phyloP scores from a whole-genome alignment of 2,113 vertebrate species.

The Anser brachyrhynchus region DNA sequence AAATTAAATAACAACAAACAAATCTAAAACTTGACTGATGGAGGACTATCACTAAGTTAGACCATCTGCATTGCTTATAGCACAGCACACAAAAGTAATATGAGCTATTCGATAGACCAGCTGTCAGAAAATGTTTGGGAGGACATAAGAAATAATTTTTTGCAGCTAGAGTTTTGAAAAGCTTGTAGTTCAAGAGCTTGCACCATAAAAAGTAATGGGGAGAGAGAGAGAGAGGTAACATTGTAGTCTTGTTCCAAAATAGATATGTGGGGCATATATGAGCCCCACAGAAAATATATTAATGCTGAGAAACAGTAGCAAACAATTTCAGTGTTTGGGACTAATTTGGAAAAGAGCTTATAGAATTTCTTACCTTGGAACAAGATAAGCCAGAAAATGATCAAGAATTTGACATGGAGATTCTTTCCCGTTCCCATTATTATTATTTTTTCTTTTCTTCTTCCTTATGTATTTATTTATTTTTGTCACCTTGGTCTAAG shows the following conservation, averaged over 20 bases:
- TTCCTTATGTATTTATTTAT: background rate
- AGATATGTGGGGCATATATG: background rate
- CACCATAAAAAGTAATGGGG: background rate
- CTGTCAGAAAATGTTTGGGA: conserved; percentile 48
- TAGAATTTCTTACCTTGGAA: background rate
- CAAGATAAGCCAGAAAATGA: background rate
- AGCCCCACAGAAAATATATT: background rate
- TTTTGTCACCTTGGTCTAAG: background rate
- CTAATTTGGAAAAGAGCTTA: background rate
- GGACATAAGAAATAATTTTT: conserved; percentile 9
- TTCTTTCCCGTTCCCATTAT: background rate
- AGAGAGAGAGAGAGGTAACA: background rate
- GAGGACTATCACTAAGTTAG: conserved; percentile 42
- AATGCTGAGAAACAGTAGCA: background rate
- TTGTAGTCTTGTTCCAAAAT: background rate
- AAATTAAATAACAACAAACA: conserved; percentile 10
- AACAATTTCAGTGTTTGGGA: background rate
- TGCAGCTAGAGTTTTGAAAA: background rate
- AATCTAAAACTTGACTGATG: conserved; percentile 56
- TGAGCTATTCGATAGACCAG: conserved; percentile 42
- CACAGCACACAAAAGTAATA: conserved; percentile 47
- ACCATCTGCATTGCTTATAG: conserved; percentile 62
- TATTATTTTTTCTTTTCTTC: too few relatives aligned
- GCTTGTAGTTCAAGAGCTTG: background rate
- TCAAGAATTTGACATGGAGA: background rate